phyloP scores from a whole-genome alignment of 2,113 vertebrate genomes.

The Astatotilapia flaviijosephi region DNA sequence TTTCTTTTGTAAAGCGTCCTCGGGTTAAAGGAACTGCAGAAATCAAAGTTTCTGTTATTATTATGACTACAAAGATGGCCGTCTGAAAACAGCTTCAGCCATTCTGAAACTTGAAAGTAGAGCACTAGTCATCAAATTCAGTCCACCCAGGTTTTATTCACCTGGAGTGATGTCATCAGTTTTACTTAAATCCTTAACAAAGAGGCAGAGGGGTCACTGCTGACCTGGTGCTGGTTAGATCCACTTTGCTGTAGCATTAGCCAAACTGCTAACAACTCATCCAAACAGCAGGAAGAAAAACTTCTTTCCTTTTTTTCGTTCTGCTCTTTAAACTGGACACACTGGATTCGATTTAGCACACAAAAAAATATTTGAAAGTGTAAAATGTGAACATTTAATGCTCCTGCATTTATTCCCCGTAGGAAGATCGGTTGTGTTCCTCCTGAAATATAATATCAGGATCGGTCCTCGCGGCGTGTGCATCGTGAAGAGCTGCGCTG shows the following conservation, averaged over 20 bases:
- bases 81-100: not conserved
- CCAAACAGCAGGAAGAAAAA: not conserved
- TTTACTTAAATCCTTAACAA: not conserved
- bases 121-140: not conserved
- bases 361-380: not conserved
- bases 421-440: not conserved
- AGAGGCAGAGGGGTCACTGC: not conserved
- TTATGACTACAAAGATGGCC: not conserved
- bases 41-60: not conserved
- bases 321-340: not conserved
- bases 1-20: not conserved
- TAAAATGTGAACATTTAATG: not conserved
- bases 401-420: not conserved
- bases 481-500: not conserved
- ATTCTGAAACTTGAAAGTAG: not conserved
- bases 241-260: not conserved
- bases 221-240: too few relatives aligned
- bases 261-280: not conserved
- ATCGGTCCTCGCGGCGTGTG: not conserved
- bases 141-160: fast-evolving
- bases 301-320: not conserved
- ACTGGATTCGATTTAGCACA: not conserved
- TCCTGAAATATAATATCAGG: not conserved
- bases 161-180: not conserved
- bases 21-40: not conserved